Conservation (phyloP, 2,797 vertebrate genomes). For the Parotocinclus haroldoi region DNA sequence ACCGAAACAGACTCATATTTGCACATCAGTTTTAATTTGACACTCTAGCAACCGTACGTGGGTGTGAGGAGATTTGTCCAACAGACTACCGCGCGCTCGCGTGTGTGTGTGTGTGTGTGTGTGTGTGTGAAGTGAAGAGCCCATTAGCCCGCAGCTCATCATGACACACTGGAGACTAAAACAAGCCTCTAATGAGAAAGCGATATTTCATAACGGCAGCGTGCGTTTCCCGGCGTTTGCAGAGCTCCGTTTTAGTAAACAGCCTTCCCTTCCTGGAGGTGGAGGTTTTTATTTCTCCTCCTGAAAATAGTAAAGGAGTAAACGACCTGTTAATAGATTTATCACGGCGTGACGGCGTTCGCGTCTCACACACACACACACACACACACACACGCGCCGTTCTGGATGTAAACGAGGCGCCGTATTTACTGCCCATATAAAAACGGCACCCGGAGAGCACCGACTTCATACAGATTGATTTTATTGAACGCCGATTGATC, state of each 20-base stretch:
- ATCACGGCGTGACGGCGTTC: no score
- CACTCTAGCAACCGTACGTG: neutral
- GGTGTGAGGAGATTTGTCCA: neutral
- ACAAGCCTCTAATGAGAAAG: neutral
- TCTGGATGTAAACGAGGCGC: no score
- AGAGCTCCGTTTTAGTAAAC: neutral
- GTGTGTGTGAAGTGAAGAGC: neutral
- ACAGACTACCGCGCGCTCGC: neutral
- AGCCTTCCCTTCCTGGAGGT: no score
- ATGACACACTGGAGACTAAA: conserved; percentile 1
- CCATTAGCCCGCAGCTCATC: neutral
- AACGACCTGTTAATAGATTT: no score
- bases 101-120: conserved; percentile 14
- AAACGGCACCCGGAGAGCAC: no score
- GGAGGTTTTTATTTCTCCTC: neutral
- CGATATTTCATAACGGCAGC: neutral
- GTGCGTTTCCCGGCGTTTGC: neutral
- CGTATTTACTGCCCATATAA: no score
- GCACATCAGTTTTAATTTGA: conserved; percentile 7
- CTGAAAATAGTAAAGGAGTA: neutral
- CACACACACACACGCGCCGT: no score
- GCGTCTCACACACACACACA: no score
- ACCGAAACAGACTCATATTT: conserved; percentile 8
- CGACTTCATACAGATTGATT: no score
- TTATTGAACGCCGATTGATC: no score